These are phyloP conservation scores for Epinephelus awoara DNA, from an alignment of 2,797 vertebrate genomes.

Conservation along the genomic window DNA sequence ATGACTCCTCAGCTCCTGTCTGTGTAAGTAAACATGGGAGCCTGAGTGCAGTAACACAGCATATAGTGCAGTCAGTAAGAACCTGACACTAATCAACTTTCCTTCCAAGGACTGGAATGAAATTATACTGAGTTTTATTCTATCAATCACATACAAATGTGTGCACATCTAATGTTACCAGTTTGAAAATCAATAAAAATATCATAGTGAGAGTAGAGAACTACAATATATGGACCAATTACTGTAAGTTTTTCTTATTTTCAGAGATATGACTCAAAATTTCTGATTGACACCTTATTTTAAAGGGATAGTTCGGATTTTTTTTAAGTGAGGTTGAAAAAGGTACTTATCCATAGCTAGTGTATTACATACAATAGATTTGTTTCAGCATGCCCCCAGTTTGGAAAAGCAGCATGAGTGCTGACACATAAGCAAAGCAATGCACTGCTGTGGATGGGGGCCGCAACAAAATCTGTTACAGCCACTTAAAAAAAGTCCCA, in stretches of 20 bases:
- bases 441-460: too few relatives aligned
- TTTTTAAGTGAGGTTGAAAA: too few relatives aligned
- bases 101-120: slow-evolving; percentile 38
- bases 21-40: slow-evolving; percentile 88
- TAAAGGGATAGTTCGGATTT: not conserved
- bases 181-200: slow-evolving; percentile 4
- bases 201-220: not conserved
- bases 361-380: too few relatives aligned
- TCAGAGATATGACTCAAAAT: not conserved
- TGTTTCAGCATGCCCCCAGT: too few relatives aligned
- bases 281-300: not conserved
- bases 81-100: slow-evolving; percentile 55
- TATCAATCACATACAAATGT: slow-evolving; percentile 23
- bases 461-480: too few relatives aligned
- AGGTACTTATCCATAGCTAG: too few relatives aligned
- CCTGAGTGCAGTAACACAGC: slow-evolving; percentile 79
- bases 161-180: slow-evolving; percentile 1
- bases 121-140: slow-evolving; percentile 34
- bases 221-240: not conserved
- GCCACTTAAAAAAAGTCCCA: too few relatives aligned
- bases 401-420: too few relatives aligned
- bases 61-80: slow-evolving; percentile 65
- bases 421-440: too few relatives aligned
- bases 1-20: slow-evolving; percentile 88
- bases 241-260: not conserved